Conservation (phyloP, 2,797 vertebrate species). For the Urosaurus nigricauda region DNA sequence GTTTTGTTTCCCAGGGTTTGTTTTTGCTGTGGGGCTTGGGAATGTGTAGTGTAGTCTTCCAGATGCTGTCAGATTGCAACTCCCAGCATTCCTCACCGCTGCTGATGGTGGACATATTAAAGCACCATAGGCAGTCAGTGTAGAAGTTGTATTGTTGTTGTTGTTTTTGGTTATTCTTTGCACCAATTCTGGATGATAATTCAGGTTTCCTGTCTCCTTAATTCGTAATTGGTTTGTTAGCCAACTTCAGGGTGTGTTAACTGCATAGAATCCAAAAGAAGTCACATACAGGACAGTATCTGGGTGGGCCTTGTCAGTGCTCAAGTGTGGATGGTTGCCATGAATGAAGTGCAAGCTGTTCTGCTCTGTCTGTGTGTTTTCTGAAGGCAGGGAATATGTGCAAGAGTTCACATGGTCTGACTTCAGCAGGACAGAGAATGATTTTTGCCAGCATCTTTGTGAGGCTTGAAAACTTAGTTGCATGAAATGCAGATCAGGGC, state of each 20-base stretch:
- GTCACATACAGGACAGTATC: conserved; percentile 27
- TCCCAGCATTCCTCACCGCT: not conserved
- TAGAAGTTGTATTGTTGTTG: not conserved
- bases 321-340: not conserved
- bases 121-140: not conserved
- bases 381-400: not conserved
- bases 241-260: not conserved
- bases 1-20: not conserved
- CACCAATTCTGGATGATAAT: not conserved
- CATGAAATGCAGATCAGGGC: not conserved
- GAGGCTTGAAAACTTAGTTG: not conserved
- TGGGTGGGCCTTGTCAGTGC: conserved; percentile 38
- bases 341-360: not conserved
- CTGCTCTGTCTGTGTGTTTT: not conserved
- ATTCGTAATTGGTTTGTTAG: fast-evolving
- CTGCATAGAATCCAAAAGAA: conserved; percentile 17
- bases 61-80: not conserved
- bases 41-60: not conserved
- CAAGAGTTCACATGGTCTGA: not conserved
- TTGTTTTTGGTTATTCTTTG: not conserved
- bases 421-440: not conserved
- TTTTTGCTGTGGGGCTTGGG: not conserved
- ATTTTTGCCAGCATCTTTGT: not conserved
- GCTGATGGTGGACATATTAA: not conserved
- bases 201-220: not conserved